Evolutionary conservation across 2,797 vertebrate genomes (phyloP).

Genomic region (Pyrocephalus nanus): DNA sequence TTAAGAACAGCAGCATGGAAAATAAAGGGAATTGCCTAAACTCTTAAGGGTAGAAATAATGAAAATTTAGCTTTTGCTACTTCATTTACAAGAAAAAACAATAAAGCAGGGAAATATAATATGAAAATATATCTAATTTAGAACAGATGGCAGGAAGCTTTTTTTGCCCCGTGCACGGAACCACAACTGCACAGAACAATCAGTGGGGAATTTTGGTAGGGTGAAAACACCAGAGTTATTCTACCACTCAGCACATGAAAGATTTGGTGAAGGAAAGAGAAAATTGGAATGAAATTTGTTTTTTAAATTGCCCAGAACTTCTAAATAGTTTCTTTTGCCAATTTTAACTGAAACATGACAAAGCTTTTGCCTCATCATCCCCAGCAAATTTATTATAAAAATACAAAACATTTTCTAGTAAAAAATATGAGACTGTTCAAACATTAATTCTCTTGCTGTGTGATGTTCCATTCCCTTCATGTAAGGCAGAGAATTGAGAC

Average conservation of each 20-base stretch:
- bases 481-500: neutral
- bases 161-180: neutral
- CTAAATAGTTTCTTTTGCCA: conserved; percentile 24
- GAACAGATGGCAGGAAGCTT: conserved; percentile 64
- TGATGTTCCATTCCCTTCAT: neutral
- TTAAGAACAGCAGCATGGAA: neutral
- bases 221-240: conserved; percentile 46
- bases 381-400: neutral
- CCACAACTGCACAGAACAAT: conserved; percentile 52
- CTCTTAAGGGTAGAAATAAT: neutral
- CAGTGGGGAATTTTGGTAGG: conserved; percentile 56
- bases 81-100: conserved; percentile 30
- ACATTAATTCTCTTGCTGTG: neutral
- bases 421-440: neutral
- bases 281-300: conserved; percentile 18
- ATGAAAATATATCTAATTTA: conserved; percentile 52
- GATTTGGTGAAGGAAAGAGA: conserved; percentile 55
- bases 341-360: neutral
- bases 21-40: conserved; percentile 10
- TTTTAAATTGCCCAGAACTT: conserved; percentile 40
- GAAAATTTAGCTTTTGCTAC: conserved; percentile 36
- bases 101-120: conserved; percentile 55
- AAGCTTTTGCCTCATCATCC: neutral
- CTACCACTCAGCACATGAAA: conserved; percentile 52
- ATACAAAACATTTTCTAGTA: neutral